Evolutionary conservation across 2,888 invertebrate species (phyloP), one percentile per base, ranked within the genome.

Genomic region (Lasius fuliginosus): DNA sequence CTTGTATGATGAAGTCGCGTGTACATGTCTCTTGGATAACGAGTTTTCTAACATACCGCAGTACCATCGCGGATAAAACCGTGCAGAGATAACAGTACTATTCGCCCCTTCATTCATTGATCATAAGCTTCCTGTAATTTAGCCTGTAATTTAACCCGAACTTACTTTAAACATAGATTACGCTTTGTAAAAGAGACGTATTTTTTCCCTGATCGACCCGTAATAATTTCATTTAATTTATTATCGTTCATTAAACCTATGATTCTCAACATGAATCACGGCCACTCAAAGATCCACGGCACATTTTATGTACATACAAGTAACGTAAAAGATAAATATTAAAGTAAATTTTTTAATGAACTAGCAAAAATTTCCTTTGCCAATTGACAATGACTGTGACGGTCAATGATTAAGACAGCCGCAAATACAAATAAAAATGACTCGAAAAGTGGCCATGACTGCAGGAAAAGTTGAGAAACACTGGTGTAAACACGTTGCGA

Each of bases 81-180:
- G 46, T 36, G 53, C n/a, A 27, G n/a, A 36, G 36, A 71, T 69
- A 71, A 79, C 62, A 73, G 33, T 79, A 71, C 33, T 60, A 33
- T 27, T 42, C 23, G 42, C 3, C 6, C 42, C 33, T 79, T 79
- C 71, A 69, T 58, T 68, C 69, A 81, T 65, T 36, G 46, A 73
- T 49, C 79, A 58, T 77, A 46, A 81, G 79, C 79, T 81, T 81
- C 8, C 23, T 81, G 73, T 81, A 81, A 79, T 60, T 79, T 73
- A 79, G 73, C 79, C 67, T 56, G 77, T 67, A 67, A 67, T 58
- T 77, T 68, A 12, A 27, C 15, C 12, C 12, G 9, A 36, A 73
- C 12, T n/a, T 74, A 79, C 11, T n/a, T 75, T 46, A 62, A 53
- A 77, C 11, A 30, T 81, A 36, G 73, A 60, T 71, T 73, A 46